These are phyloP conservation scores for Lethenteron reissneri DNA, from an alignment of 2,113 vertebrate species.

Conservation along the genomic window DNA sequence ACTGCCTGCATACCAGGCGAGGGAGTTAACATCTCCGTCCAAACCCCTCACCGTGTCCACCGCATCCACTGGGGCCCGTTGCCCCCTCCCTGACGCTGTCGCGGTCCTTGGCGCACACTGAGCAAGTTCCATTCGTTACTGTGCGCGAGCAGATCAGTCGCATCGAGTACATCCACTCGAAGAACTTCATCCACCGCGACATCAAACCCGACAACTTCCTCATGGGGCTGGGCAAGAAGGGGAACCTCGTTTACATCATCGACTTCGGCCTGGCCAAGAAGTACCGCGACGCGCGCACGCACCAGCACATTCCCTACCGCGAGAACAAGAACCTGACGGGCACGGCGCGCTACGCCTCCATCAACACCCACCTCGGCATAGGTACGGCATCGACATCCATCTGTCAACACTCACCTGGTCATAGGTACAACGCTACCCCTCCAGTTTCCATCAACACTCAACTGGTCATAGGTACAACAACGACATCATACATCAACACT, in stretches of 20 bases:
- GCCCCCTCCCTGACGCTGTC: no score
- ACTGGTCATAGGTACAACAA: no score
- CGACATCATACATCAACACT: no score
- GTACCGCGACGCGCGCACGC: constrained; percentile 75
- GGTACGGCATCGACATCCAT: constrained; percentile 26
- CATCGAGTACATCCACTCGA: constrained; percentile 94
- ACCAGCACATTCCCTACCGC: constrained; percentile 92
- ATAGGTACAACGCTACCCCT: no score
- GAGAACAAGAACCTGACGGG: constrained; percentile 96
- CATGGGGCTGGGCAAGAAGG: constrained; percentile 89
- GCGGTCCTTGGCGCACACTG: no score
- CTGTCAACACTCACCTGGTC: no score
- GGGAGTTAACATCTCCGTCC: no score
- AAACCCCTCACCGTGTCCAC: no score
- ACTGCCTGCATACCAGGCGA: no score
- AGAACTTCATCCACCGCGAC: constrained; percentile 91
- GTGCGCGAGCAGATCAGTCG: constrained; percentile 49
- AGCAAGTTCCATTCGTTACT: no score
- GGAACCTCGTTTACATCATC: constrained; percentile 92
- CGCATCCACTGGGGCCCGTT: no score
- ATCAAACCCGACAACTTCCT: constrained; percentile 93
- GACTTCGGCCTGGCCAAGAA: constrained; percentile 93
- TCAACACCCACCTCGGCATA: constrained; percentile 87
- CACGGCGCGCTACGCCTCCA: constrained; percentile 82
- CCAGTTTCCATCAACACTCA: no score